These are phyloP conservation scores for Hippotragus niger DNA, from an alignment of 2,113 vertebrate species.

Conservation along the genomic window DNA sequence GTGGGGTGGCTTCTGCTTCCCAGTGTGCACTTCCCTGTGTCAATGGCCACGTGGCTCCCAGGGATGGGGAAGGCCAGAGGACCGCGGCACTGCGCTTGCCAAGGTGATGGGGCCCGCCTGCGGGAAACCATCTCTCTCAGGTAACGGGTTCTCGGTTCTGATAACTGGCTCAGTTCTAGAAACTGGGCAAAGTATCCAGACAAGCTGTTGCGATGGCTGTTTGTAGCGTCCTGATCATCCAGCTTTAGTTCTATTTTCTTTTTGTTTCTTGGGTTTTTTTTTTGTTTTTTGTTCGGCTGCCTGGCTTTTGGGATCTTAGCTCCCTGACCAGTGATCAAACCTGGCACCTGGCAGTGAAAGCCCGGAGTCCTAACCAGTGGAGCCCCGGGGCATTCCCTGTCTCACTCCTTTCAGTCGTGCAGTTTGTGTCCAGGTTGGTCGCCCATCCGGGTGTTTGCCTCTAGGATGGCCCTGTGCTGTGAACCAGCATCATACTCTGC, in stretches of 20 bases:
- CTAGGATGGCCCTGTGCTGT: accelerated
- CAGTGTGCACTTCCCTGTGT: background rate
- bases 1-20: background rate
- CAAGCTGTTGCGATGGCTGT: background rate
- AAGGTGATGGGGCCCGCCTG: accelerated
- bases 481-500: accelerated
- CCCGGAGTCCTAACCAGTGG: accelerated
- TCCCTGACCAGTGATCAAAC: background rate
- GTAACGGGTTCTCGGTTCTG: accelerated
- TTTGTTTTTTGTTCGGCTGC: background rate
- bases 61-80: background rate
- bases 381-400: background rate
- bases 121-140: background rate
- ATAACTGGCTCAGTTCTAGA: background rate
- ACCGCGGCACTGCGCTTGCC: accelerated
- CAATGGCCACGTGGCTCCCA: accelerated
- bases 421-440: accelerated
- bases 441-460: background rate
- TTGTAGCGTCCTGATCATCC: background rate
- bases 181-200: background rate
- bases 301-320: background rate
- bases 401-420: background rate
- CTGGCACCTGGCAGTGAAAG: accelerated
- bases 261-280: background rate
- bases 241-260: background rate